These are phyloP conservation scores for Drosophila anomelani DNA, from an alignment of 2,888 invertebrate species.

Conservation along the genomic window DNA sequence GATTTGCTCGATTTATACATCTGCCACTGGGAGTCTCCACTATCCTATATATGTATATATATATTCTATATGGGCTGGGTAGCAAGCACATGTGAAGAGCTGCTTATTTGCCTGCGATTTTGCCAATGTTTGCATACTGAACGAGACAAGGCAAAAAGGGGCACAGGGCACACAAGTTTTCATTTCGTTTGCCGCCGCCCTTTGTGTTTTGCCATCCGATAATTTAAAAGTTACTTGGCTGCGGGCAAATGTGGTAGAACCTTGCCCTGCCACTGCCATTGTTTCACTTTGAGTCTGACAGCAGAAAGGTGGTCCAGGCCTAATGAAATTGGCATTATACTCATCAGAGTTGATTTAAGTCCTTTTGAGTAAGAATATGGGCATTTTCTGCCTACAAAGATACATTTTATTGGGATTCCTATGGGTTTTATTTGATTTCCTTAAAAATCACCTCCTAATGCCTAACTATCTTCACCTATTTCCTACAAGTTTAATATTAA, in stretches of 20 bases:
- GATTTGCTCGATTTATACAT: constrained; percentile 68
- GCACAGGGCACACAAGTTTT: constrained; percentile 26
- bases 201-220: constrained; percentile 33
- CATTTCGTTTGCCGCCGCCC: constrained; percentile 37
- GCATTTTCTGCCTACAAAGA: background rate
- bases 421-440: background rate
- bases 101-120: constrained; percentile 66
- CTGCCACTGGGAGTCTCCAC: constrained; percentile 1
- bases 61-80: background rate
- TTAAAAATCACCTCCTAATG: background rate
- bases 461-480: background rate
- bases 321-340: constrained; percentile 10
- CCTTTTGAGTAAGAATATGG: background rate
- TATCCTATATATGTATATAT: constrained; percentile 6
- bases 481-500: background rate
- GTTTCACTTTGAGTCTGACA: constrained; percentile 13
- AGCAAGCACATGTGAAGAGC: constrained; percentile 37
- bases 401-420: background rate
- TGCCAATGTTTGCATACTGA: constrained; percentile 67
- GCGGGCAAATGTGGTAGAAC: constrained; percentile 21
- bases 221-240: constrained; percentile 39
- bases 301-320: background rate
- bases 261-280: background rate
- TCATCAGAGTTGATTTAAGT: constrained; percentile 15
- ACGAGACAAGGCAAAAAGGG: constrained; percentile 47